Percentiles rank a stretch among this genome's conserved stretches.
These are phyloP conservation scores for Dasysyrphus tricinctus DNA, from an alignment of 2,888 invertebrate species.

Conservation along the genomic window DNA sequence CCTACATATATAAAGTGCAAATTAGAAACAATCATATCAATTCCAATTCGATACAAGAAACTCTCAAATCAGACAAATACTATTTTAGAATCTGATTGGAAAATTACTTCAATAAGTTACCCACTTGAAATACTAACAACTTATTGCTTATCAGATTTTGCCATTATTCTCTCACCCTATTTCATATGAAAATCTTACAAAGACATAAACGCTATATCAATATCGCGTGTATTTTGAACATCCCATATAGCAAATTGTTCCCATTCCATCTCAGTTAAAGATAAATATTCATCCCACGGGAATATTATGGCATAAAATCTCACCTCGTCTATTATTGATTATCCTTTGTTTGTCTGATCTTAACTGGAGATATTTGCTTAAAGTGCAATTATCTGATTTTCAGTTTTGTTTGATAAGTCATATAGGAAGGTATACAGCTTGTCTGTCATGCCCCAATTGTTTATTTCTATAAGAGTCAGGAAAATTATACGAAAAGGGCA, in stretches of 20 bases:
- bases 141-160: slow-evolving; percentile 35
- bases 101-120: slow-evolving; percentile 30
- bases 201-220: not conserved
- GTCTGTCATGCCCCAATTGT: slow-evolving; percentile 43
- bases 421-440: slow-evolving; percentile 19
- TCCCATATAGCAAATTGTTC: slow-evolving; percentile 35
- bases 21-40: not conserved
- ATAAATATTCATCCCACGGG: slow-evolving; percentile 64
- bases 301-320: slow-evolving; percentile 38
- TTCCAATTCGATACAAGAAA: slow-evolving; percentile 17
- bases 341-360: slow-evolving; percentile 47
- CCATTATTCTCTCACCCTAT: slow-evolving; percentile 7
- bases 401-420: slow-evolving; percentile 56
- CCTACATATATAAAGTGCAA: not conserved
- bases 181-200: not conserved
- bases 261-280: slow-evolving; percentile 5
- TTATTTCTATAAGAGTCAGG: slow-evolving; percentile 32
- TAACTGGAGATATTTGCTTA: slow-evolving; percentile 64
- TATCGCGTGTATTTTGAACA: not conserved
- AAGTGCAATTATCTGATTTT: slow-evolving; percentile 73
- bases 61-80: slow-evolving; percentile 8
- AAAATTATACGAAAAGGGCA: slow-evolving; percentile 30
- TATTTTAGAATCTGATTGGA: slow-evolving; percentile 14
- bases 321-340: slow-evolving; percentile 46
- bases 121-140: not conserved